These are phyloP conservation scores for Smutsia gigantea DNA, from an alignment of 2,797 vertebrate species.

Conservation along the genomic window DNA sequence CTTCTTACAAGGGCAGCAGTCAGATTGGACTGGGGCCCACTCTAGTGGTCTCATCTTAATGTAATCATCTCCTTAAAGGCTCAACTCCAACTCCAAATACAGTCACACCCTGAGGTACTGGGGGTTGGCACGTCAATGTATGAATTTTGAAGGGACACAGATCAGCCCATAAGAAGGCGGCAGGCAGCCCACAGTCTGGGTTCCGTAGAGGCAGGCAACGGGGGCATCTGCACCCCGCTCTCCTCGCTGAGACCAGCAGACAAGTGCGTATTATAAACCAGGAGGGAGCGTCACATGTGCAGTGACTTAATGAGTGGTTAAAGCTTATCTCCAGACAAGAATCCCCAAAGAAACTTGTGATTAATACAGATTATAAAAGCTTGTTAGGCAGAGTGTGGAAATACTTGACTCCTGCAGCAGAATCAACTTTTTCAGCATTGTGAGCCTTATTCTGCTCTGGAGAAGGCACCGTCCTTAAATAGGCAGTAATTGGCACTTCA, in stretches of 20 bases:
- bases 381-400: conserved; percentile 15
- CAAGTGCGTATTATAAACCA: conserved; percentile 61
- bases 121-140: background rate
- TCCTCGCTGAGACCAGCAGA: conserved; percentile 42
- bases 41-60: background rate
- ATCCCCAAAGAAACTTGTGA: conserved; percentile 63
- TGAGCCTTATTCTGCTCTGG: conserved; percentile 28
- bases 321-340: conserved; percentile 61
- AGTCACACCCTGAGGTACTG: too few relatives aligned
- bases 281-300: background rate
- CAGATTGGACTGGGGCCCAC: background rate
- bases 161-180: background rate
- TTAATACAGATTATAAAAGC: conserved; percentile 67
- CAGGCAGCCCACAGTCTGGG: background rate
- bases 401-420: conserved; percentile 23
- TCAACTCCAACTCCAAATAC: background rate
- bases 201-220: conserved; percentile 1
- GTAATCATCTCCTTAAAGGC: background rate
- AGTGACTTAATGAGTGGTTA: conserved; percentile 74
- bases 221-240: background rate
- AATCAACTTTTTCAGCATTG: conserved; percentile 56
- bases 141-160: background rate
- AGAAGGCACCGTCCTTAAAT: conserved; percentile 67
- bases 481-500: conserved; percentile 67
- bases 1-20: background rate